Evolutionary conservation across 2,113 vertebrate species (phyloP).

Genomic region (Maccullochella peelii): DNA sequence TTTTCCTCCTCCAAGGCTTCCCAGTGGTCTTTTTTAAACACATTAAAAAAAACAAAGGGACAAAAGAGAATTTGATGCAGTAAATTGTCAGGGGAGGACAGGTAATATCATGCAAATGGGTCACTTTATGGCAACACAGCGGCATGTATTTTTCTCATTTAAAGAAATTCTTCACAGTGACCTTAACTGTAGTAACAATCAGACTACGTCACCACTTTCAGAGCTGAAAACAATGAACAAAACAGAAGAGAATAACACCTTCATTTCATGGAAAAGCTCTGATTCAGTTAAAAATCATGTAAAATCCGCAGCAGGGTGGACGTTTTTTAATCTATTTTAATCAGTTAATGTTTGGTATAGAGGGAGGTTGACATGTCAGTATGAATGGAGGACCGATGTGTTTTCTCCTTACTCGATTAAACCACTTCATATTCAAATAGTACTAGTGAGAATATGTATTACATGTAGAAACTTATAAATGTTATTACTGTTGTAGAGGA

Average conservation of each 20-base stretch:
- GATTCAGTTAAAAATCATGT: not conserved
- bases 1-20: conserved; percentile 24
- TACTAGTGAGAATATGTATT: not conserved
- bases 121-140: conserved; percentile 15
- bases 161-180: not conserved
- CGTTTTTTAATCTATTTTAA: conserved; percentile 17
- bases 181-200: not conserved
- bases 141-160: not conserved
- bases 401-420: not conserved
- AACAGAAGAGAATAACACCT: not conserved
- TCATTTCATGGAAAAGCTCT: not conserved
- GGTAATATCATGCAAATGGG: conserved; percentile 51
- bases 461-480: not conserved
- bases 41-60: too few species aligned
- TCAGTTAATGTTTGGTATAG: not conserved
- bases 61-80: conserved; percentile 20
- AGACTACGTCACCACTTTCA: not conserved
- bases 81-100: conserved; percentile 18
- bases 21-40: not conserved
- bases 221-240: not conserved
- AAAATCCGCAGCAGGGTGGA: not conserved
- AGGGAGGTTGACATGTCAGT: not conserved
- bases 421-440: not conserved
- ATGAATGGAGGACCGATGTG: not conserved
- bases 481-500: not conserved